These are phyloP conservation scores for Trachythela sp. DNA, from an alignment of 64 coral and sea anemone species.

Conservation along the genomic window DNA sequence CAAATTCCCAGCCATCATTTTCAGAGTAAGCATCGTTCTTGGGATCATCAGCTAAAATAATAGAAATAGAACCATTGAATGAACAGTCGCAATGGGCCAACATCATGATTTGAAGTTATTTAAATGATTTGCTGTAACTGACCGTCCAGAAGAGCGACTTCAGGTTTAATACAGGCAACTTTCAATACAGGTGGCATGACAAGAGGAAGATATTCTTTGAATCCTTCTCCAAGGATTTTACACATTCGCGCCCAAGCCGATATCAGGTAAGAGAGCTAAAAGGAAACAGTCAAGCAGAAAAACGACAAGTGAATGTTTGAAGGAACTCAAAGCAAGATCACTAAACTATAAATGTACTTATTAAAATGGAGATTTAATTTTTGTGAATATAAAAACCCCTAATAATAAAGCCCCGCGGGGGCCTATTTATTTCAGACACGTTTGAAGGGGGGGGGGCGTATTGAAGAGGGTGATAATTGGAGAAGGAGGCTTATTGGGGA, in stretches of 20 bases:
- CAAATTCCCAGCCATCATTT: constrained; percentile 94
- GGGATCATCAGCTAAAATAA: constrained; percentile 80
- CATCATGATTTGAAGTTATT: too few relatives aligned
- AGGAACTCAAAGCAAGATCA: too few relatives aligned
- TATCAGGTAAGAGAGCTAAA: constrained; percentile 90
- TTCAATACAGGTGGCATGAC: constrained; percentile 98
- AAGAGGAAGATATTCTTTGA: constrained; percentile 84
- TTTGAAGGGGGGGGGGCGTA: too few relatives aligned
- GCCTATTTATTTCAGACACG: too few relatives aligned
- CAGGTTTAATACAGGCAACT: constrained; percentile 90
- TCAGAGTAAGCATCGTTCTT: constrained; percentile 85
- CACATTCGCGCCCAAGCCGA: constrained; percentile 98
- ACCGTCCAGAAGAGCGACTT: constrained; percentile 96
- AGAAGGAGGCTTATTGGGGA: too few relatives aligned
- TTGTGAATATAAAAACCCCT: too few relatives aligned
- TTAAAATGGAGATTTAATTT: too few relatives aligned
- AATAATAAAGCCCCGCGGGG: too few relatives aligned
- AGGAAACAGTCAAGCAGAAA: not conserved
- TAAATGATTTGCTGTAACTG: not conserved
- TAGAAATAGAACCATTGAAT: not conserved
- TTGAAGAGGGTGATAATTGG: too few relatives aligned
- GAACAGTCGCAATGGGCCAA: too few relatives aligned
- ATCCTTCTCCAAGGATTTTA: constrained; percentile 92
- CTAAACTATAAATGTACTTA: too few relatives aligned
- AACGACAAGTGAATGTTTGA: not conserved